Percentiles rank a stretch among this genome's conserved stretches.
These are phyloP conservation scores for Setophaga coronata DNA, from an alignment of 2,113 vertebrate genomes.

Conservation along the genomic window DNA sequence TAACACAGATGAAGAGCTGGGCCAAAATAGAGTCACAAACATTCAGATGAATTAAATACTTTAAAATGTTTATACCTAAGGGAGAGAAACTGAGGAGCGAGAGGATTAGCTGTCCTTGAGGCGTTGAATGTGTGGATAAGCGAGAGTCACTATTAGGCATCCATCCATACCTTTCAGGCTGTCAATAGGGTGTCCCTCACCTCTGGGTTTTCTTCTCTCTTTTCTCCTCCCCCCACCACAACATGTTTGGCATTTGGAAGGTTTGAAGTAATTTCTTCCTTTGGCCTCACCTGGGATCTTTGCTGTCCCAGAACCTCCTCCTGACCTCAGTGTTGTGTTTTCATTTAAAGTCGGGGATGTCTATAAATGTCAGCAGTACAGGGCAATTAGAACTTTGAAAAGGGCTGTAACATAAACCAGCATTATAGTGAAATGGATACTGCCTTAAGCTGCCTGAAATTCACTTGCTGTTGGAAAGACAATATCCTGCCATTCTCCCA, in stretches of 20 bases:
- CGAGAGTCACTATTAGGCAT: constrained; percentile 49
- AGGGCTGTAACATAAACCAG: constrained; percentile 86
- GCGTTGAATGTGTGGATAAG: constrained; percentile 4
- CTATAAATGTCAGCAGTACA: constrained; percentile 85
- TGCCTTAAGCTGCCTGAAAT: constrained; percentile 80
- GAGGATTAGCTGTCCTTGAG: constrained; percentile 28
- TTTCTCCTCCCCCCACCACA: not conserved
- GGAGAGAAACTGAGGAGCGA: constrained; percentile 15
- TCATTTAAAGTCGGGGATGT: constrained; percentile 82
- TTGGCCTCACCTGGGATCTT: constrained; percentile 80
- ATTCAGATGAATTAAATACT: constrained; percentile 59
- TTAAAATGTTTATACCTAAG: constrained; percentile 40
- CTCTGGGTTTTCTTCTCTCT: constrained; percentile 34
- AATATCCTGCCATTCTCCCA: constrained; percentile 85
- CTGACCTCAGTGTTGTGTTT: constrained; percentile 85
- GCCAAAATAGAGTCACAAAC: constrained; percentile 41
- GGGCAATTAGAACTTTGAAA: constrained; percentile 87
- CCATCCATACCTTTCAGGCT: constrained; percentile 41
- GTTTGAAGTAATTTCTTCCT: constrained; percentile 81
- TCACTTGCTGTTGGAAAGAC: constrained; percentile 86
- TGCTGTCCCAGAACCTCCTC: constrained; percentile 79
- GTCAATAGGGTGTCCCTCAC: constrained; percentile 61
- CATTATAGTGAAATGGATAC: constrained; percentile 85
- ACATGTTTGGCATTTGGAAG: constrained; percentile 74
- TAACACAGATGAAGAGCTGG: not conserved